Conservation (phyloP, 64 coral and sea anemone genomes). For the Hydrozoanthus tunicans region DNA sequence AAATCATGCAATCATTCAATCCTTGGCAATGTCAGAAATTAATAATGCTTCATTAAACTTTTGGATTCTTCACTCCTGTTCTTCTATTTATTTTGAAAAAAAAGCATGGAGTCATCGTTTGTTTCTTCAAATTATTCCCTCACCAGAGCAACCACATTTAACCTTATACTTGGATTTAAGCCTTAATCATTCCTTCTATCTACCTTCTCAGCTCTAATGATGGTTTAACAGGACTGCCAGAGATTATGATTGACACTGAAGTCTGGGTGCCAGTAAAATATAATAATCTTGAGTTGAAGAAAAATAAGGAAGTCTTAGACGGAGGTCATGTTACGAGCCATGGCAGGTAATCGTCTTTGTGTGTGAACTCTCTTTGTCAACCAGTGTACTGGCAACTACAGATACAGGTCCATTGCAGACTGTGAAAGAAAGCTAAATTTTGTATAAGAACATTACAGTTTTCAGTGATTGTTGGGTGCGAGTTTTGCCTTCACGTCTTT, state of each 20-base stretch:
- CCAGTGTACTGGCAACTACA: neutral
- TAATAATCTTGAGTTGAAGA: conserved; percentile 8
- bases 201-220: neutral
- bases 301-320: conserved; percentile 46
- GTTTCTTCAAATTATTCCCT: too few species aligned
- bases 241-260: conserved; percentile 82
- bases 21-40: too few species aligned
- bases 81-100: neutral
- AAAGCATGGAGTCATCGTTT: too few species aligned
- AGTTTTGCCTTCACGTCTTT: too few species aligned
- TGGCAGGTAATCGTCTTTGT: conserved; percentile 65
- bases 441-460: too few species aligned
- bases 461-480: too few species aligned
- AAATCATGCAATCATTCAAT: too few species aligned
- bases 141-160: neutral
- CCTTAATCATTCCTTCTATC: neutral
- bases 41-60: too few species aligned
- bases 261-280: conserved; percentile 71
- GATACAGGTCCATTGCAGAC: too few species aligned
- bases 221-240: neutral
- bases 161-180: neutral
- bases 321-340: conserved; percentile 54
- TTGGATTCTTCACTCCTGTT: too few species aligned
- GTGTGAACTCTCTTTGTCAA: neutral
- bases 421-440: too few species aligned